Percentiles rank a stretch among this genome's conserved stretches.
These are phyloP conservation scores for Nipponia nippon DNA, from an alignment of 2,113 vertebrate species.

Conservation along the genomic window DNA sequence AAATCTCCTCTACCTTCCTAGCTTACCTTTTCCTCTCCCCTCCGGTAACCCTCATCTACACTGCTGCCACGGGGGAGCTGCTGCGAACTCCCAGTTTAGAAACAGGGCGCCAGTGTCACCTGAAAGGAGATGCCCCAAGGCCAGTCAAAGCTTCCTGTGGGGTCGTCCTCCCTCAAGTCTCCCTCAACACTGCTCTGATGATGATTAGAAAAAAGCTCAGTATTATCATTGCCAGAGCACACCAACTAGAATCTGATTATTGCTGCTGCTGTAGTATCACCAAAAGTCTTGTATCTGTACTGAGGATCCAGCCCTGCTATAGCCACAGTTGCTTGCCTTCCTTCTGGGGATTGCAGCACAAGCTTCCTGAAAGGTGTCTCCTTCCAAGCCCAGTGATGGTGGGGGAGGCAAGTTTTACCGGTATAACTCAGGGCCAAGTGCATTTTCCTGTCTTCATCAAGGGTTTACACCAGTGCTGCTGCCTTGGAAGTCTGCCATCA, in stretches of 20 bases:
- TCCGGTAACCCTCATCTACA: background rate
- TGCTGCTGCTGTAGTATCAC: background rate
- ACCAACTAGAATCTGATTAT: background rate
- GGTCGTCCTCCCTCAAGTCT: background rate
- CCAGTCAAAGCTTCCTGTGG: background rate
- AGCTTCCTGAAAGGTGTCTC: background rate
- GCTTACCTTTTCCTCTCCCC: background rate
- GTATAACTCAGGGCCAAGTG: background rate
- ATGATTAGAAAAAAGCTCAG: background rate
- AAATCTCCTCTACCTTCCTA: background rate
- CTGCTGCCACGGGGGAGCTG: background rate
- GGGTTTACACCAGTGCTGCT: slow-evolving; percentile 25
- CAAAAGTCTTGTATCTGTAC: background rate
- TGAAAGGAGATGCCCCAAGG: background rate
- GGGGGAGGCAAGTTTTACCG: background rate
- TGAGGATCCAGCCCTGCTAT: background rate
- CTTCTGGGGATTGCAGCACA: background rate
- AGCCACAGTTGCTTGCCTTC: background rate
- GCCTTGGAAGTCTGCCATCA: slow-evolving; percentile 41
- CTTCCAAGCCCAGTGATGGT: background rate
- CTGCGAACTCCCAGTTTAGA: background rate
- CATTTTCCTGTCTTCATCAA: slow-evolving; percentile 2
- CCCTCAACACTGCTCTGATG: background rate
- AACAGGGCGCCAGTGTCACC: background rate
- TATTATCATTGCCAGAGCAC: background rate